Percentiles rank a stretch among this genome's conserved stretches.
phyloP scores from a whole-genome alignment of 2,113 vertebrate species.

The Cheilinus undulatus region DNA sequence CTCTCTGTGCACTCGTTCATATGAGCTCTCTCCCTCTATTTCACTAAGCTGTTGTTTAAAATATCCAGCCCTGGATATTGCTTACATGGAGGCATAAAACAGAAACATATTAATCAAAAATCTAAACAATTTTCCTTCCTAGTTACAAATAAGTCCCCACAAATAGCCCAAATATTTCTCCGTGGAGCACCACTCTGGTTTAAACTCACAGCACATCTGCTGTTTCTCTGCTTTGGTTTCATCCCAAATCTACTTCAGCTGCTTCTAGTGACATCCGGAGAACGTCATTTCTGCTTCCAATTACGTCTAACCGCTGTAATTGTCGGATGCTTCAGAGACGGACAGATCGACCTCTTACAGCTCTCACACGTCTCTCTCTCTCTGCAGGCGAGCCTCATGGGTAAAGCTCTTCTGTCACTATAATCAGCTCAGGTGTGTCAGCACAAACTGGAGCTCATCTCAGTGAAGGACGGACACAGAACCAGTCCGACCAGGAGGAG shows the following conservation, averaged over 20 bases:
- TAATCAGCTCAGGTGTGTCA: slow-evolving; percentile 13
- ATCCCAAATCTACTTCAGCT: neutral
- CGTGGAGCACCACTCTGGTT: neutral
- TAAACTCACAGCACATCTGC: slow-evolving; percentile 21
- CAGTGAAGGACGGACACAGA: neutral
- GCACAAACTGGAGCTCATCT: neutral
- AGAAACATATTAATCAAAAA: no score
- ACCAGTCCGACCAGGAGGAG: slow-evolving; percentile 22
- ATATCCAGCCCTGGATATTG: no score
- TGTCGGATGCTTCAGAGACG: neutral
- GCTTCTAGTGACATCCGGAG: slow-evolving; percentile 4
- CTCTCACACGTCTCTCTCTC: neutral
- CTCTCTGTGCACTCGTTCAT: no score
- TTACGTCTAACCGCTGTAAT: slow-evolving; percentile 28
- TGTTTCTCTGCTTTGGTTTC: slow-evolving; percentile 8
- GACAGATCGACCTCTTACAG: slow-evolving; percentile 13
- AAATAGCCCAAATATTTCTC: no score
- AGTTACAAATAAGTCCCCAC: no score
- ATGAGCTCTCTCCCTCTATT: no score
- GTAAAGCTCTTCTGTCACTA: neutral
- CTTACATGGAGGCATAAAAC: no score
- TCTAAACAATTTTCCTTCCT: no score
- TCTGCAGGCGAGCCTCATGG: neutral
- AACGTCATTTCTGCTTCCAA: slow-evolving; percentile 15
- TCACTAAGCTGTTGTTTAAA: no score